phyloP scores from a whole-genome alignment of 2,888 invertebrate genomes.

The Aelia acuminata region DNA sequence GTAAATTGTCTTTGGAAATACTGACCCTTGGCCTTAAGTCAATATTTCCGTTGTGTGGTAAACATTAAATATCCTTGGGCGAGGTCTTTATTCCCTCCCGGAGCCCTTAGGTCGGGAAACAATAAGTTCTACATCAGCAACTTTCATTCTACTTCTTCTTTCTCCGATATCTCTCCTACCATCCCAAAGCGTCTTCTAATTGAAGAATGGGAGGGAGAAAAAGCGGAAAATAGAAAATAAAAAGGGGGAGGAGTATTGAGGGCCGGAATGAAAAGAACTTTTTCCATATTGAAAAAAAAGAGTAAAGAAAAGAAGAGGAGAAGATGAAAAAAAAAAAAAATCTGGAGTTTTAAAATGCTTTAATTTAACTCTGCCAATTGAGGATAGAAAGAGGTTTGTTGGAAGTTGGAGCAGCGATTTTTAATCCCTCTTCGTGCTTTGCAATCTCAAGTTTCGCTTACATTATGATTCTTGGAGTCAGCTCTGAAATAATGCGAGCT shows the following conservation, averaged over 20 bases:
- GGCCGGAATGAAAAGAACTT: neutral
- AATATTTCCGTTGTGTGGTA: neutral
- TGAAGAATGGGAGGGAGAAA: neutral
- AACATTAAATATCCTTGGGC: neutral
- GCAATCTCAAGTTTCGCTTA: slow-evolving; percentile 8
- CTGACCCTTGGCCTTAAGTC: neutral
- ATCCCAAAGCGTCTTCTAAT: neutral
- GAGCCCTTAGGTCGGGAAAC: neutral
- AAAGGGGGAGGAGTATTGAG: neutral
- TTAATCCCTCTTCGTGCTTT: slow-evolving; percentile 23
- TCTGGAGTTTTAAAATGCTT: slow-evolving; percentile 42
- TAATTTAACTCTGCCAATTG: slow-evolving; percentile 48
- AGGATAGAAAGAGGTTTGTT: slow-evolving; percentile 34
- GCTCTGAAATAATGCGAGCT: neutral
- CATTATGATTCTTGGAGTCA: neutral
- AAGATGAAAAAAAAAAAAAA: neutral
- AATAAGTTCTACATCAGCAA: slow-evolving; percentile 14
- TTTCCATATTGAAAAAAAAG: neutral
- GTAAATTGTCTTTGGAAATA: neutral
- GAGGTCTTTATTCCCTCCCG: neutral
- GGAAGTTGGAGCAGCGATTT: slow-evolving; percentile 7
- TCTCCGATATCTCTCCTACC: neutral
- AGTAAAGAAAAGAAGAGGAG: neutral
- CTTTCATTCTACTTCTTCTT: neutral
- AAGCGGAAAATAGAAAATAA: neutral